Percentiles rank a stretch among this genome's conserved stretches.
Conservation (phyloP, 2,888 invertebrate species). For the Catocala sponsa region DNA sequence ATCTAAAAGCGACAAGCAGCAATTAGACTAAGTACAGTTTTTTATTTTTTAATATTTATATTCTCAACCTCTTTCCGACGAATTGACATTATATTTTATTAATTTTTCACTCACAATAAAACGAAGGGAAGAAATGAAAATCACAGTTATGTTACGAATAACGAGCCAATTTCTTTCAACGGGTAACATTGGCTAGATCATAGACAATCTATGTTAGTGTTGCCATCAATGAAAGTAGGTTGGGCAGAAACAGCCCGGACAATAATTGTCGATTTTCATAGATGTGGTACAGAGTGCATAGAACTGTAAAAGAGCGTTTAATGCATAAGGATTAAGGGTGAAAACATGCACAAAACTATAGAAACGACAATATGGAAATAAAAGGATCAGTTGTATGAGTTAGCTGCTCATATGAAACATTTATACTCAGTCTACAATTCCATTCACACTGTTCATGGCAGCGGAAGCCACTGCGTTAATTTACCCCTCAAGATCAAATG, state of each 20-base stretch:
- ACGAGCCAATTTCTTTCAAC: constrained; percentile 40
- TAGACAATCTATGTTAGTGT: constrained; percentile 61
- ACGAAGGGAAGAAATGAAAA: constrained; percentile 62
- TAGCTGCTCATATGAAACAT: constrained; percentile 13
- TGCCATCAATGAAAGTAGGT: constrained; percentile 58
- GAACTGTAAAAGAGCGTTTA: constrained; percentile 3
- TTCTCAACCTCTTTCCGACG: constrained; percentile 66
- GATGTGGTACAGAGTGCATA: not conserved
- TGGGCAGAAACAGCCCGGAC: constrained; percentile 30
- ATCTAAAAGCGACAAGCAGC: constrained; percentile 63
- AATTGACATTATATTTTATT: constrained; percentile 62
- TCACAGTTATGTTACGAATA: constrained; percentile 64
- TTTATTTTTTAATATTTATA: constrained; percentile 49
- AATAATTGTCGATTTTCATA: constrained; percentile 2
- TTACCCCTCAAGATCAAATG: too few species aligned
- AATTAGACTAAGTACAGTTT: constrained; percentile 77
- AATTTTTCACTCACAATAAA: constrained; percentile 33
- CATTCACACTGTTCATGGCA: not conserved
- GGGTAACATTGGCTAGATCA: constrained; percentile 54
- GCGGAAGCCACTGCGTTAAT: not conserved
- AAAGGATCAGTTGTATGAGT: constrained; percentile 1
- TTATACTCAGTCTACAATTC: constrained; percentile 5
- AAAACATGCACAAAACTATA: not conserved
- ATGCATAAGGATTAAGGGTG: not conserved
- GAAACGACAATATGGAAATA: constrained; percentile 1